Percentiles rank a stretch among this genome's conserved stretches.
Evolutionary conservation across 1,140 invertebrate species (phyloP).

Genomic region (Saxidomus purpurata): DNA sequence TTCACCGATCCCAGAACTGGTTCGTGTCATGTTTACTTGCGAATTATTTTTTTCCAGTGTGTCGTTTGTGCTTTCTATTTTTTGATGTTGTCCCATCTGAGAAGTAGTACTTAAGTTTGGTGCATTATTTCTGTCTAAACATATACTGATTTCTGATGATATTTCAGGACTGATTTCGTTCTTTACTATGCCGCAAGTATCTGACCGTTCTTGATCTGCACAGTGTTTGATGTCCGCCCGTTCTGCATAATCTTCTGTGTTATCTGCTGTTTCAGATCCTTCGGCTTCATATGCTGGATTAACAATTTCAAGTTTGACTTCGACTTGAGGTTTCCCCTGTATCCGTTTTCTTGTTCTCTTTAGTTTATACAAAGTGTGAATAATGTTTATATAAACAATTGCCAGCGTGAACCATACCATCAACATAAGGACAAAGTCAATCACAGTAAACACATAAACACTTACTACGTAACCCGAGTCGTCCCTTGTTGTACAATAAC

Average conservation of each 20-base stretch:
- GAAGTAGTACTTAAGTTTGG: background rate
- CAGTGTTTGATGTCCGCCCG: background rate
- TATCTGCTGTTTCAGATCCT: background rate
- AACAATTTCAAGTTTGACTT: background rate
- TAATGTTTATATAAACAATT: background rate
- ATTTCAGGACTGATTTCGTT: background rate
- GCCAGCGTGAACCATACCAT: conserved; percentile 27
- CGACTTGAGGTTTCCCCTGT: background rate
- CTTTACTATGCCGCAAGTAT: background rate
- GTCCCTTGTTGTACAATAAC: conserved; percentile 29
- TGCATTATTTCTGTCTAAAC: background rate
- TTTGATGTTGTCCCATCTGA: background rate
- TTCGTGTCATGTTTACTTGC: background rate
- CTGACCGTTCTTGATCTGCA: background rate
- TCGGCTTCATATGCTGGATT: background rate
- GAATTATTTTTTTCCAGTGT: background rate
- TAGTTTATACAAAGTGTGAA: conserved; percentile 22
- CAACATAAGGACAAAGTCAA: conserved; percentile 17
- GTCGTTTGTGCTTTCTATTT: background rate
- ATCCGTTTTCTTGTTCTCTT: background rate
- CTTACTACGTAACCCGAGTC: background rate
- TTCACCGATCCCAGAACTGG: background rate
- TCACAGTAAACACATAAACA: background rate
- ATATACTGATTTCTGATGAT: background rate
- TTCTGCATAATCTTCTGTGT: background rate